Conservation (phyloP, 1,140 invertebrate genomes). For the Dinothrombium tinctorium region DNA sequence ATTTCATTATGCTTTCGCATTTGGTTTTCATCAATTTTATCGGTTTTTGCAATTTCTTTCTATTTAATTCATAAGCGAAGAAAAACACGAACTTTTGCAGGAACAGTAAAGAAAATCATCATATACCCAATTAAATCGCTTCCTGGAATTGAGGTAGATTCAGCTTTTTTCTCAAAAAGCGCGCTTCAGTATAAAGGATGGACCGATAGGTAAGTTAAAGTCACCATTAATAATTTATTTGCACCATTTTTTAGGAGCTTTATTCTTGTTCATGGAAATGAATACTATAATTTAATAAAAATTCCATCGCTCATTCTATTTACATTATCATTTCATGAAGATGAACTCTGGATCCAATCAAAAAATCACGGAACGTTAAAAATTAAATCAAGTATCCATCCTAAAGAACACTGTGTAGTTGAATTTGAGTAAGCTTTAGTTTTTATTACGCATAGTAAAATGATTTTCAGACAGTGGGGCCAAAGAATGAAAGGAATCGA, state of each 20-base stretch:
- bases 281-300: neutral
- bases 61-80: too few relatives aligned
- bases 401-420: neutral
- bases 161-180: neutral
- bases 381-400: neutral
- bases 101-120: neutral
- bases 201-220: neutral
- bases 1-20: too few relatives aligned
- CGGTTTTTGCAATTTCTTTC: too few relatives aligned
- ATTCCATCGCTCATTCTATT: neutral
- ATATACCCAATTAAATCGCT: slow-evolving; percentile 5
- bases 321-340: neutral
- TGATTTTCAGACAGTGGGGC: neutral
- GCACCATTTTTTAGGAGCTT: neutral
- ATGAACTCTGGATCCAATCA: neutral
- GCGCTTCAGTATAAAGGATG: neutral
- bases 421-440: too few relatives aligned
- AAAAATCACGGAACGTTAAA: neutral
- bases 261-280: neutral
- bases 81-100: neutral
- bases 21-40: too few relatives aligned
- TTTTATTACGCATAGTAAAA: too few relatives aligned
- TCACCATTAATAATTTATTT: neutral
- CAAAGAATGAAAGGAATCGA: slow-evolving; percentile 4
- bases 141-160: neutral